These are phyloP conservation scores for Apus apus DNA, from an alignment of 2,113 vertebrate genomes.

Conservation along the genomic window DNA sequence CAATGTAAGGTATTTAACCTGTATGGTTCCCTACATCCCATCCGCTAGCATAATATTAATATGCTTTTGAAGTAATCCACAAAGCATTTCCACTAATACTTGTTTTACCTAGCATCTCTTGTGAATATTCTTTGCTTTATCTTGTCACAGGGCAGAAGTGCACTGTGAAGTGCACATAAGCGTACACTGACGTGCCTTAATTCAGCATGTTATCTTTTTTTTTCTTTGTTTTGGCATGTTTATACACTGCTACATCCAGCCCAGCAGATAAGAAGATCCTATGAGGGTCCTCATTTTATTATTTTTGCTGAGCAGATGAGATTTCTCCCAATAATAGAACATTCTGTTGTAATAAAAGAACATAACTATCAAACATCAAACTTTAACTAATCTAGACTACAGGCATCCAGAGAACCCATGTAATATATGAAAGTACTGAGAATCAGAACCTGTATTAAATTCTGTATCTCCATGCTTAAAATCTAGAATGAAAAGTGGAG, in stretches of 20 bases:
- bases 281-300: not conserved
- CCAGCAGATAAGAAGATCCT: not conserved
- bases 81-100: not conserved
- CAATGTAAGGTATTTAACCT: not conserved
- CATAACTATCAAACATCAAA: not conserved
- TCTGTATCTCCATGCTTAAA: not conserved
- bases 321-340: not conserved
- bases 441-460: not conserved
- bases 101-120: not conserved
- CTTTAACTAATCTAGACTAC: not conserved
- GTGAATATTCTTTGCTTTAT: not conserved
- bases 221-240: conserved; percentile 5
- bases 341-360: not conserved
- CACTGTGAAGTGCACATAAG: too few species aligned
- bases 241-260: not conserved
- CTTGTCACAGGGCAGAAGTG: not conserved
- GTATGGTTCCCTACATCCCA: not conserved
- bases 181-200: not conserved
- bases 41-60: not conserved
- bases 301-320: conserved; percentile 23
- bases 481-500: not conserved
- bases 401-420: not conserved
- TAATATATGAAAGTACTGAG: not conserved
- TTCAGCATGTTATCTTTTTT: not conserved
- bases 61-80: not conserved